phyloP scores from a whole-genome alignment of 2,113 vertebrate species.

The Polyodon spathula region DNA sequence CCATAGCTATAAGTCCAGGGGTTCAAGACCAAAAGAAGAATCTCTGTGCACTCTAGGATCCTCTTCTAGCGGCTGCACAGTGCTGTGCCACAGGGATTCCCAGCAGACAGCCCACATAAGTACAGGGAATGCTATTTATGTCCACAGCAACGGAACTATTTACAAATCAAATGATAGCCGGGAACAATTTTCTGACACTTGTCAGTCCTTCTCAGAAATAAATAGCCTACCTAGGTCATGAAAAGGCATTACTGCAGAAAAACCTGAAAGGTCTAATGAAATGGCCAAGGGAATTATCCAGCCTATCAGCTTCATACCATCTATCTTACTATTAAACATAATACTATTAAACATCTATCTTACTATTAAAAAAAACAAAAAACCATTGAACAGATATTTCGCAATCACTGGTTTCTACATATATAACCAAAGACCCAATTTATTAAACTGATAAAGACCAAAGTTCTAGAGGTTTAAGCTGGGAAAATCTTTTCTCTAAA shows the following conservation, averaged over 20 bases:
- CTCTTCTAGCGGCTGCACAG: neutral
- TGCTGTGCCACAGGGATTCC: neutral
- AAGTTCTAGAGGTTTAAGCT: too few relatives aligned
- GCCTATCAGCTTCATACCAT: too few relatives aligned
- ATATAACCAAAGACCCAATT: too few relatives aligned
- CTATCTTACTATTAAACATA: too few relatives aligned
- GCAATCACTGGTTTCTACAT: too few relatives aligned
- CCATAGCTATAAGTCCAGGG: neutral
- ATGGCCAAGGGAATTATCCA: too few relatives aligned
- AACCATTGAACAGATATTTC: too few relatives aligned
- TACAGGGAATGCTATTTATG: neutral
- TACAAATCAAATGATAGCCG: neutral
- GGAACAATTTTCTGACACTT: neutral
- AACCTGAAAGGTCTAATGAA: too few relatives aligned
- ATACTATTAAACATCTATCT: too few relatives aligned
- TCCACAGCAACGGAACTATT: neutral
- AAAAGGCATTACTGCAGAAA: neutral
- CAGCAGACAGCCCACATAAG: neutral
- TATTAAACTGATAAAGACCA: too few relatives aligned
- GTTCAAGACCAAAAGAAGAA: neutral
- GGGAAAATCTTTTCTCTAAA: too few relatives aligned
- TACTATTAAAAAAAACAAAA: too few relatives aligned
- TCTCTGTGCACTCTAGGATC: neutral
- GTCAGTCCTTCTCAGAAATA: neutral
- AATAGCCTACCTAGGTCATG: neutral